A percentile compares a stretch with the other conserved stretches of the same genome.
phyloP scores from a whole-genome alignment of 2,888 invertebrate genomes.

The Pristionchus japonicus region DNA sequence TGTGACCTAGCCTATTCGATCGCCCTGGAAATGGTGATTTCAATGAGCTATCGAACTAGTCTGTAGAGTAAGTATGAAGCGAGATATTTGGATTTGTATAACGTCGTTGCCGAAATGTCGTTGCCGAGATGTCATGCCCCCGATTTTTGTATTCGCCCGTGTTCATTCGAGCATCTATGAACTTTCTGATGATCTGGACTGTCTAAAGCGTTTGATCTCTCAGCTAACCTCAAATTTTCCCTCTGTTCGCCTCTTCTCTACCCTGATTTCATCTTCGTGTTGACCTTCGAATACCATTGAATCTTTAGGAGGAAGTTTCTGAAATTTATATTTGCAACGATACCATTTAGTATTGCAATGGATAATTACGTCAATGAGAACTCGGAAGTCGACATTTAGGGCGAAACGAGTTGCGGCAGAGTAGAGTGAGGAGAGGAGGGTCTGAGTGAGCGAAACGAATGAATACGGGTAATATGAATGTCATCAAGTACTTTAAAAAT shows the following conservation, averaged over 20 bases:
- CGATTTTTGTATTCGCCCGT: no score
- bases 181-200: no score
- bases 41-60: no score
- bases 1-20: no score
- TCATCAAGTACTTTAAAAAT: no score
- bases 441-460: not conserved
- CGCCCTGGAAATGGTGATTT: no score
- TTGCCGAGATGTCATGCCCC: no score
- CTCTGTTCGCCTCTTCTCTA: not conserved
- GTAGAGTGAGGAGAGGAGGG: not conserved
- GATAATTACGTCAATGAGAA: not conserved
- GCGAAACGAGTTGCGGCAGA: not conserved
- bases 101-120: no score
- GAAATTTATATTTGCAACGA: not conserved
- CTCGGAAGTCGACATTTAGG: not conserved
- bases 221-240: not conserved
- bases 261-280: not conserved
- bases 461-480: no score
- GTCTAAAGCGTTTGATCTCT: not conserved
- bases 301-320: not conserved
- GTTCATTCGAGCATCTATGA: no score
- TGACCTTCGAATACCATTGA: not conserved
- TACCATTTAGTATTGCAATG: not conserved
- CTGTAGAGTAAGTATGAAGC: no score
- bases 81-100: no score